Evolutionary conservation across 2,888 invertebrate genomes (phyloP).

Genomic region (Latrodectus hesperus): DNA sequence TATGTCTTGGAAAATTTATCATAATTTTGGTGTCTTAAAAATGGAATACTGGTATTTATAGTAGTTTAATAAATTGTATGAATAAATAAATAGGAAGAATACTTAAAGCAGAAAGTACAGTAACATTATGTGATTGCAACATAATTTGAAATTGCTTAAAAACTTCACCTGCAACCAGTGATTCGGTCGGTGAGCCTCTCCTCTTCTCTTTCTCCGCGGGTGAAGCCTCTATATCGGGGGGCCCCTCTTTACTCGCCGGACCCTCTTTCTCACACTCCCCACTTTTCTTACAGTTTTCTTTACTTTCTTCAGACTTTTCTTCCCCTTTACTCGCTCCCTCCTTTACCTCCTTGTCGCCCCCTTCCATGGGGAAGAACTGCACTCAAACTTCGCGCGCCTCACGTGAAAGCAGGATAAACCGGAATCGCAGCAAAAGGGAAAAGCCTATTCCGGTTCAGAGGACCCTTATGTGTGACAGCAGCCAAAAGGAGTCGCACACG

Average conservation of each 20-base stretch:
- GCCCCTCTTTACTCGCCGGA: conserved; percentile 11
- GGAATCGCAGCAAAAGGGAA: conserved; percentile 8
- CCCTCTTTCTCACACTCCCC: conserved; percentile 33
- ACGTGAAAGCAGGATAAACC: not conserved
- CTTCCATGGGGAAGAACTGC: conserved; percentile 16
- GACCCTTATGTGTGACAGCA: not conserved
- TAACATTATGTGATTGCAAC: too few species aligned
- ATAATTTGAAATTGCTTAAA: too few species aligned
- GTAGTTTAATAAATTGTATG: too few species aligned
- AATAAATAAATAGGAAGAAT: too few species aligned
- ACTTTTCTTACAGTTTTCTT: conserved; percentile 13
- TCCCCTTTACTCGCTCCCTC: not conserved
- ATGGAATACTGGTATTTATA: too few species aligned
- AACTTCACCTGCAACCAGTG: not conserved
- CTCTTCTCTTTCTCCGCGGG: not conserved
- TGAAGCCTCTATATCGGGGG: not conserved
- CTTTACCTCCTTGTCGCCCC: not conserved
- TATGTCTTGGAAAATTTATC: too few species aligned
- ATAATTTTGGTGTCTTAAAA: too few species aligned
- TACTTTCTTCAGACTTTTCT: not conserved
- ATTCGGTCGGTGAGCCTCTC: not conserved
- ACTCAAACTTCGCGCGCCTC: conserved; percentile 34
- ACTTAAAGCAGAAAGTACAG: too few species aligned
- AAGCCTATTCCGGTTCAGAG: conserved; percentile 19
- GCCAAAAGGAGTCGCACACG: not conserved